A percentile compares a stretch with the other conserved stretches of the same genome.
phyloP scores from a whole-genome alignment of 2,797 vertebrate species.

The Simalia tracyae region DNA sequence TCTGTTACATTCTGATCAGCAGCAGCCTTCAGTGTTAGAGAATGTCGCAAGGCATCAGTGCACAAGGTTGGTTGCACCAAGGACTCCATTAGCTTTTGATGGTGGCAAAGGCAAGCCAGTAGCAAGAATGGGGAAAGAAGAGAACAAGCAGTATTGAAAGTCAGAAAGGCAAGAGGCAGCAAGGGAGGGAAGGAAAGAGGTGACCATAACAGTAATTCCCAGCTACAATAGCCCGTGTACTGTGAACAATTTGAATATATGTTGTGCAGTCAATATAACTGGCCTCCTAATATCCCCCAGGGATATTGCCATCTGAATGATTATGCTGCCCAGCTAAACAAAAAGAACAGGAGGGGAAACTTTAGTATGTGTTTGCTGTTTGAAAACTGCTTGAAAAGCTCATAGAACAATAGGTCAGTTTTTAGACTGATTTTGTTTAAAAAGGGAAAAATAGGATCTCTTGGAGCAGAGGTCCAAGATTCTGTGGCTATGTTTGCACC shows the following conservation, averaged over 20 bases:
- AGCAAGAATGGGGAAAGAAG: too few relatives aligned
- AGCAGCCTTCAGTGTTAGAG: not conserved
- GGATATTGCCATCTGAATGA: not conserved
- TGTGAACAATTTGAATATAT: not conserved
- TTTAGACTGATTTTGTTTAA: not conserved
- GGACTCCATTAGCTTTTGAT: too few relatives aligned
- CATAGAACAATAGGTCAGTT: not conserved
- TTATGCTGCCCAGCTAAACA: not conserved
- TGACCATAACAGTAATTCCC: too few relatives aligned
- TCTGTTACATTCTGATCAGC: not conserved
- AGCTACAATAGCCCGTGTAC: not conserved
- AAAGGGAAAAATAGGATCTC: slow-evolving; percentile 17
- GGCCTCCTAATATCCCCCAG: not conserved
- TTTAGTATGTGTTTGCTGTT: not conserved
- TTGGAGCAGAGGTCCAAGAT: not conserved
- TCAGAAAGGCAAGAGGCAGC: too few relatives aligned
- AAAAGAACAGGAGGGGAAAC: not conserved
- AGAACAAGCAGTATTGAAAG: not conserved
- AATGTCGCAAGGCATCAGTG: not conserved
- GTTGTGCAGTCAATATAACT: not conserved
- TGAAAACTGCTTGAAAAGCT: not conserved
- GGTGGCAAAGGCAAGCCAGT: too few relatives aligned
- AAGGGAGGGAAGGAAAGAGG: too few relatives aligned
- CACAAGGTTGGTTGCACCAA: too few relatives aligned
- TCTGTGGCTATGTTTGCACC: not conserved